phyloP scores from a whole-genome alignment of 2,113 vertebrate species.

The Azemiops feae region DNA sequence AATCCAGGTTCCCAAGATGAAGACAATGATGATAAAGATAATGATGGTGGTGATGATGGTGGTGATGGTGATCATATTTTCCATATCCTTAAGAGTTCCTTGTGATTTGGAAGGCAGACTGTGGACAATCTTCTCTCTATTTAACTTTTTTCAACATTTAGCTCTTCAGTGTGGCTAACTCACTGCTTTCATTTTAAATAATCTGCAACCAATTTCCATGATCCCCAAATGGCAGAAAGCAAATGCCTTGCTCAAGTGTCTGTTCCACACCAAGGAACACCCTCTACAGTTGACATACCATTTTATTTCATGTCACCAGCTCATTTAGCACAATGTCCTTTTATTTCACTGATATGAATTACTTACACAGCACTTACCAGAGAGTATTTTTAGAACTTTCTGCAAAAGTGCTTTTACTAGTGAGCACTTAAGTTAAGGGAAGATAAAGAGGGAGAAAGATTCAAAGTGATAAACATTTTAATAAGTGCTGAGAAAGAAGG shows the following conservation, averaged over 20 bases:
- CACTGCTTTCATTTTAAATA: not conserved
- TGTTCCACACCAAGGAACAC: conserved; percentile 27
- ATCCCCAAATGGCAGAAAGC: conserved; percentile 2
- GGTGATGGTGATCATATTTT: not conserved
- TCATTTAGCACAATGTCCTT: conserved; percentile 12
- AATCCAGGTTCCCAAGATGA: not conserved
- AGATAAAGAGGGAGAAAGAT: conserved; percentile 8
- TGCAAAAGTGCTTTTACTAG: conserved; percentile 40
- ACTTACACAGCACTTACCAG: conserved; percentile 24
- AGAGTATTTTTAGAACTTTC: conserved; percentile 52
- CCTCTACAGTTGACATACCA: not conserved
- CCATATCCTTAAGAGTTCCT: not conserved
- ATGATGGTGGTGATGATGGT: not conserved
- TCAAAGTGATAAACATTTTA: not conserved
- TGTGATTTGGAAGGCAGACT: not conserved
- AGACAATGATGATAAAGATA: not conserved
- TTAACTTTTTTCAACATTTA: not conserved
- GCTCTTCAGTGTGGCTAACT: not conserved
- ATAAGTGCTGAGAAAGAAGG: not conserved
- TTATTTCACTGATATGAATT: not conserved
- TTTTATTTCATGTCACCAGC: not conserved
- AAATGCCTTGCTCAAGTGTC: conserved; percentile 3
- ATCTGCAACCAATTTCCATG: not conserved
- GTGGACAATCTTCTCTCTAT: not conserved
- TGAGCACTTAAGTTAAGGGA: conserved; percentile 17